Evolutionary conservation across 2,797 vertebrate genomes (phyloP).

Genomic region (Semotilus atromaculatus): DNA sequence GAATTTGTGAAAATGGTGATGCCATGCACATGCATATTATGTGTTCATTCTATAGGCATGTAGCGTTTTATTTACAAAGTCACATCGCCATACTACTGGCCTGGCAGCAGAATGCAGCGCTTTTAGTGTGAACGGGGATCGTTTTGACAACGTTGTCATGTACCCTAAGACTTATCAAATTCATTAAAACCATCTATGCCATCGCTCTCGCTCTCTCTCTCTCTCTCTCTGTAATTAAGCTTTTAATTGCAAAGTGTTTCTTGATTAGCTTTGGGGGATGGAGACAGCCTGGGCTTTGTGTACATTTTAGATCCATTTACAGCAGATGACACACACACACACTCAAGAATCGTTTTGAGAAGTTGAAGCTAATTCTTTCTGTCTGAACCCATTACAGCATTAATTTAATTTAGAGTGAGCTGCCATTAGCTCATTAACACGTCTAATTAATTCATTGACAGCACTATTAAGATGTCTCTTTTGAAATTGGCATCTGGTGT

Average conservation of each 20-base stretch:
- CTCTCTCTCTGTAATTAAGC: slow-evolving; percentile 86
- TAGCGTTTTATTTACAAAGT: not conserved
- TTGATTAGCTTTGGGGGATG: slow-evolving; percentile 96
- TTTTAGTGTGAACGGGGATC: not conserved
- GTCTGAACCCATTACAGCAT: slow-evolving; percentile 99
- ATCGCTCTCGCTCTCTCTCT: not conserved
- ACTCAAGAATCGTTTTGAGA: slow-evolving; percentile 99
- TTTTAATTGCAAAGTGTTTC: slow-evolving; percentile 96
- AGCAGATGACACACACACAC: slow-evolving; percentile 72
- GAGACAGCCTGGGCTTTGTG: slow-evolving; percentile 63
- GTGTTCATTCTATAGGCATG: no score
- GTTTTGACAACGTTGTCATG: not conserved
- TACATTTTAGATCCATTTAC: slow-evolving; percentile 51
- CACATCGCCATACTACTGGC: not conserved
- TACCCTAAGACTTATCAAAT: not conserved
- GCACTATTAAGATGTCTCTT: slow-evolving; percentile 99
- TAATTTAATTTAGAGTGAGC: slow-evolving; percentile 99
- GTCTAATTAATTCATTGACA: slow-evolving; percentile 99
- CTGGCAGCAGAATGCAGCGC: not conserved
- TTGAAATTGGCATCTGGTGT: slow-evolving; percentile 87
- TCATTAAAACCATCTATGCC: not conserved
- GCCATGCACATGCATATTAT: not conserved
- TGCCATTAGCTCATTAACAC: slow-evolving; percentile 99
- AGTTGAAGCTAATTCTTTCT: slow-evolving; percentile 99
- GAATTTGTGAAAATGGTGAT: not conserved